Evolutionary conservation across 2,888 invertebrate genomes (phyloP), one percentile per base, ranked within the genome.

Genomic region (Pocota personata): DNA sequence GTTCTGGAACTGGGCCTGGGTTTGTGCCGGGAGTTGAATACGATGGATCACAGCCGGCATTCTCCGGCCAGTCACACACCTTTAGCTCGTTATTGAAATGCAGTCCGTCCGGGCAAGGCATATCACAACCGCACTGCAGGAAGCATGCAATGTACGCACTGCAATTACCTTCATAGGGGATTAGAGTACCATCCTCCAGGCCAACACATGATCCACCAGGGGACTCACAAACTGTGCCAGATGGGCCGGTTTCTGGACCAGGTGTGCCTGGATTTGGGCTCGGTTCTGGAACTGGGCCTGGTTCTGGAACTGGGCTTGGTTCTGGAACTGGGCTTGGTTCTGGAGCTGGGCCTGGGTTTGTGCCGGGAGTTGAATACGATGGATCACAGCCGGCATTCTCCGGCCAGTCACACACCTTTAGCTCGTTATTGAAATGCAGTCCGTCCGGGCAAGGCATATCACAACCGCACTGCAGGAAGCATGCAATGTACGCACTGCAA

Each of bases 331-430:
- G 55, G 0, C 7, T 30, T 30, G 50, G 16, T 14, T 16, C 3
- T 37, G 66, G 12, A 5, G 0, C 2, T 32, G 30, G n/a, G n/a
- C n/a, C 10, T 46, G 43, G 3, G 8, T 7, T 24, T 4, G 7
- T 10, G 6, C 30, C 30, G 5, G 43, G 21, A 14, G 32, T 64
- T 37, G 37, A 8, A 14, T 10, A n/a, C n/a, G n/a, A n/a, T n/a
- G n/a, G n/a, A n/a, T n/a, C n/a, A n/a, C 91, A 91, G 0, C 88
- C 52, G n/a, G 90, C 90, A 4, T 50, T 16, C 14, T 80, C 24
- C 10, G 88, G 87, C 82, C 80, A 88, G 46, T 88, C 88, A 43
- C 88, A 88, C 1, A 52, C 57, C 14, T 78, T 27, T 10, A 64
- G 12, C 40, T 76, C 4, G 0, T 10, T 5, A 43, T 84, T 86